Conservation (phyloP, 2,797 vertebrate species). For the Momotus momota region DNA sequence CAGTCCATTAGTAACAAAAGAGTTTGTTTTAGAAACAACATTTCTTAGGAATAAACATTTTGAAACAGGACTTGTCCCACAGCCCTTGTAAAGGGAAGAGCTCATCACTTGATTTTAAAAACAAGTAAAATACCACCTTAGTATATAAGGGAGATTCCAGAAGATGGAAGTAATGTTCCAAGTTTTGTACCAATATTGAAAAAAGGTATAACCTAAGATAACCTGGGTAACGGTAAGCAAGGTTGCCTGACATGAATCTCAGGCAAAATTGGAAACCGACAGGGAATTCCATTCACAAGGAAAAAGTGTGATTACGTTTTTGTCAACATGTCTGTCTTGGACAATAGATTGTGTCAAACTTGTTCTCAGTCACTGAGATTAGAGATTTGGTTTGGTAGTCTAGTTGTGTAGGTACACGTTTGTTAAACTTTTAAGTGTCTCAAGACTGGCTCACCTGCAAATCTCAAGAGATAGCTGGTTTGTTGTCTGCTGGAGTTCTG, state of each 20-base stretch:
- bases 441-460: neutral
- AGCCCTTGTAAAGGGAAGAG: neutral
- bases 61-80: neutral
- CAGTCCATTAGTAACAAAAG: neutral
- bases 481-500: neutral
- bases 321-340: neutral
- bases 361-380: neutral
- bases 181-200: neutral
- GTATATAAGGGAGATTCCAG: neutral
- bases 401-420: neutral
- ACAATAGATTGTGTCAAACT: neutral
- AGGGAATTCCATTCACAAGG: neutral
- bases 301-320: neutral
- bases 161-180: neutral
- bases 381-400: neutral
- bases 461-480: neutral
- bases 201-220: neutral
- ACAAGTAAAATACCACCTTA: accelerated
- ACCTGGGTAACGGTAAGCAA: neutral
- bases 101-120: neutral
- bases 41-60: neutral
- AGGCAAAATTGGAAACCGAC: neutral
- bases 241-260: neutral
- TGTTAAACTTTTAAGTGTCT: neutral
- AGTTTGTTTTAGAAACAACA: neutral